Conservation (phyloP, 2,113 vertebrate genomes). For the Gallinago paraguaiae region DNA sequence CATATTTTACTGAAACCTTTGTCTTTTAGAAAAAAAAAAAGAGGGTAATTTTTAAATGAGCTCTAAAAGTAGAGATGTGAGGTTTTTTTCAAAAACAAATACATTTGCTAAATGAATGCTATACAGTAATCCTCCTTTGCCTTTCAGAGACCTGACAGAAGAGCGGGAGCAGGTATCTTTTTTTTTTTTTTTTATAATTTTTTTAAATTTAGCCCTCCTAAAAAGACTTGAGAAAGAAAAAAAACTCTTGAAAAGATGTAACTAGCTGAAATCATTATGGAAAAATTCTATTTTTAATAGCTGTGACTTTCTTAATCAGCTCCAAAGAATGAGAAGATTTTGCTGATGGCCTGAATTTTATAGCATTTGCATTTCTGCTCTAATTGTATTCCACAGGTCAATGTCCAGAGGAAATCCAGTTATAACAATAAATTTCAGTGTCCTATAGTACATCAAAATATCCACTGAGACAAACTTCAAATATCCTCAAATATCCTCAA, state of each 20-base stretch:
- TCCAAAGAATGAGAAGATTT: not conserved
- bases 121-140: not conserved
- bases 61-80: not conserved
- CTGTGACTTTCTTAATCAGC: not conserved
- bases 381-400: not conserved
- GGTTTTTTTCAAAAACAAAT: not conserved
- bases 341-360: not conserved
- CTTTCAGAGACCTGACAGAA: not conserved
- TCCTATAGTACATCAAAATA: not conserved
- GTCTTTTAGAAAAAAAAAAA: not conserved
- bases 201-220: not conserved
- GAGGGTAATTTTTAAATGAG: not conserved
- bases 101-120: not conserved
- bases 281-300: not conserved
- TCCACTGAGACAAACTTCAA: not conserved
- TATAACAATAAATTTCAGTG: not conserved
- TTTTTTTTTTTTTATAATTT: not conserved
- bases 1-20: not conserved
- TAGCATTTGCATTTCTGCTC: not conserved
- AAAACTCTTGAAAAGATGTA: not conserved
- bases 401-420: not conserved
- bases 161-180: rapidly evolving
- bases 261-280: not conserved
- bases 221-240: not conserved
- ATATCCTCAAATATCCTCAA: not conserved